Evolutionary conservation across 2,797 vertebrate species (phyloP), one percentile per base, ranked within the genome.

Genomic region (Gymnothorax javanicus): DNA sequence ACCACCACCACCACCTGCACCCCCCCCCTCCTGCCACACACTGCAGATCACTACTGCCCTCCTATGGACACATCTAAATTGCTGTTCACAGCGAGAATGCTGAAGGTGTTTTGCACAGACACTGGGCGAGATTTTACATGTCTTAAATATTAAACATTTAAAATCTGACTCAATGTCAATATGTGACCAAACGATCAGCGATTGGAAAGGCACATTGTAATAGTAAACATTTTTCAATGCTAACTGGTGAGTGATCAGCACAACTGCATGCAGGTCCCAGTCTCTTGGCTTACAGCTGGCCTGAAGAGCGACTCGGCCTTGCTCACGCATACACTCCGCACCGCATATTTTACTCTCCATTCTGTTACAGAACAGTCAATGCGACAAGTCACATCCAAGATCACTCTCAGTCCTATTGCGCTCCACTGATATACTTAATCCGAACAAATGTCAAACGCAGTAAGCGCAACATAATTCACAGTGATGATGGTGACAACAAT

Each of bases 11-110:
- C 77, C 59, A 4, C 7, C 73, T 1, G 13, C 33, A n/a, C 15
- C 54, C 56, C 27, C 12, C 52, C 83, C 60, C 67, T 60, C n/a
- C n/a, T 27, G 62, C 58, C 7, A 81, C 23, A 67, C 60, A 81
- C 69, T 93, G 91, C 92, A 93, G 97, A 94, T 88, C 94, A 94
- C 95, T 96, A 97, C 96, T 97, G 97, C 98, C 98, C 97, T 97
- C 98, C 97, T 91, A 96, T 94, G 97, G 96, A 90, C 82, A n/a
- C 60, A 82, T 27, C 50, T 0, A 71, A 90, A 94, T 86, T 92
- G 91, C 92, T 91, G 82, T 81, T 62, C 50, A 23, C 8, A n/a
- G 11, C 50, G 52, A 25, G 23, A 59, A 52, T 54, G 27, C 20
- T 83, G 56, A 20, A 57, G 57, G 25, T 15, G 2, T 9, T 83